Conservation (phyloP, 1,140 invertebrate species). For the Drosophila mauritiana region DNA sequence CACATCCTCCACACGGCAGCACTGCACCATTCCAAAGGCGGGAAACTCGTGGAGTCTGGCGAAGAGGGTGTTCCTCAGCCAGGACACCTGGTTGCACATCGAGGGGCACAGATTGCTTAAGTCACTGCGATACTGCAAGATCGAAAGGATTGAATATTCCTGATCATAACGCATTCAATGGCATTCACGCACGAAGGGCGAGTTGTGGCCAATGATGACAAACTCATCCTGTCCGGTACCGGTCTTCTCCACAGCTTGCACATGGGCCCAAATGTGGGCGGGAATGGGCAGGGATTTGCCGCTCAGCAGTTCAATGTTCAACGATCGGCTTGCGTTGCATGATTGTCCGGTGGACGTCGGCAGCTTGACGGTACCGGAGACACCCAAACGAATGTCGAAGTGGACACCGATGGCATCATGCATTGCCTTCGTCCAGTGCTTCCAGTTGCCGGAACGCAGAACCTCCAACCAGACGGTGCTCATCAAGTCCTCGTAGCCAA, state of each 20-base stretch:
- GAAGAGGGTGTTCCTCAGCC: slow-evolving; percentile 45
- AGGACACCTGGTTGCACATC: slow-evolving; percentile 53
- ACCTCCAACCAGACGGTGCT: slow-evolving; percentile 37
- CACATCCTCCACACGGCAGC: slow-evolving; percentile 53
- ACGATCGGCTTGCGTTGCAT: slow-evolving; percentile 30
- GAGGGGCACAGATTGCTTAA: slow-evolving; percentile 22
- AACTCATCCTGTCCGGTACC: slow-evolving; percentile 28
- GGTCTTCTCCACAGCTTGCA: slow-evolving; percentile 12
- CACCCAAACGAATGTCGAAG: slow-evolving; percentile 46
- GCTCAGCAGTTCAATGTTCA: slow-evolving; percentile 8
- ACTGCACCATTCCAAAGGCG: slow-evolving; percentile 39
- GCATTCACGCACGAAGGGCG: slow-evolving; percentile 42
- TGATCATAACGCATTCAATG: no score
- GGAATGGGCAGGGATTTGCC: slow-evolving; percentile 28
- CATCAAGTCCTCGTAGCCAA: slow-evolving; percentile 25
- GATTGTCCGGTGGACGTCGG: neutral
- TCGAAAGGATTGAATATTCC: neutral
- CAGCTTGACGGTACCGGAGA: slow-evolving; percentile 31
- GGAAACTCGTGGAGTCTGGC: slow-evolving; percentile 26
- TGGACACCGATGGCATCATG: slow-evolving; percentile 9
- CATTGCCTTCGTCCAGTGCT: slow-evolving; percentile 37
- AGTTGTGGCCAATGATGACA: slow-evolving; percentile 51
- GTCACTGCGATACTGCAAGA: slow-evolving; percentile 12
- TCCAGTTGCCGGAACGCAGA: slow-evolving; percentile 52
- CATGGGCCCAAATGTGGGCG: slow-evolving; percentile 53